Evolutionary conservation across 2,113 vertebrate species (phyloP), one percentile per base, ranked within the genome.

Genomic region (Saguinus imperator): DNA sequence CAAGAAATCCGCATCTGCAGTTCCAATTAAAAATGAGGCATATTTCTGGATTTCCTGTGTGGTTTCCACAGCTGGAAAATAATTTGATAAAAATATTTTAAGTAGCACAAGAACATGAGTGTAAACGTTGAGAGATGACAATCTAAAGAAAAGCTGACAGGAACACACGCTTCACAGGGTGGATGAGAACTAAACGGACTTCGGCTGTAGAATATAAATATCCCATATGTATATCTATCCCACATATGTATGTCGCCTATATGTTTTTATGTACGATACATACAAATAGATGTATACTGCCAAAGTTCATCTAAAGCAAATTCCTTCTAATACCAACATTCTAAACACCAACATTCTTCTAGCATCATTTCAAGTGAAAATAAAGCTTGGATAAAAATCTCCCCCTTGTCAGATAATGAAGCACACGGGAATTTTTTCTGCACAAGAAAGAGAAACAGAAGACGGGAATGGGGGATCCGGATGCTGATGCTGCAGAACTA

Each of bases 141-240:
- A 35, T 3, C 20, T 1, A 13, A 64, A 76, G 21, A 48, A 64
- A 72, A 89, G 68, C 55, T 23, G 58, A 48, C 13, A 13, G 20
- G 18, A 70, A 43, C 32, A n/a, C 0, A 35, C 8, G 17, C 17
- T 10, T 3, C 48, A 23, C 27, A 2, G 0, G 2, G 27, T 1
- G 43, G 52, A 89, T 13, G 1, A 48, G 6, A 57, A 10, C 48
- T 8, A 10, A 35, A 61, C 5, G 45, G 66, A 32, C 0, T 12
- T 32, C 14, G 5, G n/a, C 0, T 14, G 20, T 0, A n/a, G 86
- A 16, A 68, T 68, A 35, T 68, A 35, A 25, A 7, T 64, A 64
- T 29, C 27, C 61, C 17, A n/a, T 35, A 35, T 68, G 29, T 64
- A 14, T 64, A 64, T 32, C 27, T 64, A 14, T 68, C 66, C 66